Conservation (phyloP, 2,888 invertebrate genomes). For the Zele albiditarsus region DNA sequence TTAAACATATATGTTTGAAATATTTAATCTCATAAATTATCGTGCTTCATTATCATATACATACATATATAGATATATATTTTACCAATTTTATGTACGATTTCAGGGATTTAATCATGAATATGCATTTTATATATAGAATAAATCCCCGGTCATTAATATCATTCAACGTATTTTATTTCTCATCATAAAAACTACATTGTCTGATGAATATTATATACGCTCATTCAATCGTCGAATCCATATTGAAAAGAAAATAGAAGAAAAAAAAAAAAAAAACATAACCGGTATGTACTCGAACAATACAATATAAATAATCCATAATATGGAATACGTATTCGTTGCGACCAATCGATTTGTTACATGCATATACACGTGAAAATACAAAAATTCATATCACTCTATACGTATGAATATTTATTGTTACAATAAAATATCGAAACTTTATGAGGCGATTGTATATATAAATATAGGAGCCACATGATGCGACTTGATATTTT, state of each 20-base stretch:
- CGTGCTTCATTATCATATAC: not conserved
- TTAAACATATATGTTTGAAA: not conserved
- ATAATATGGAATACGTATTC: not conserved
- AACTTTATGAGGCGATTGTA: not conserved
- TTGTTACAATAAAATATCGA: conserved; percentile 3
- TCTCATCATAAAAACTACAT: not conserved
- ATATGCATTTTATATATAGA: not conserved
- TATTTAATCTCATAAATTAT: not conserved
- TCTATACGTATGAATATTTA: not conserved
- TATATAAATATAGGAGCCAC: not conserved
- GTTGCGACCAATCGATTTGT: not conserved
- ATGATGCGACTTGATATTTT: not conserved
- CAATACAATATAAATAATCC: not conserved
- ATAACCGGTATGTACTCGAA: not conserved
- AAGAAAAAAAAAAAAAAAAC: not conserved
- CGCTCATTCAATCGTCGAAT: not conserved
- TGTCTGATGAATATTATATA: not conserved
- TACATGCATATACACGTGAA: not conserved
- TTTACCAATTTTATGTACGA: not conserved
- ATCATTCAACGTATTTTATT: not conserved
- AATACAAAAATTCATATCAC: not conserved
- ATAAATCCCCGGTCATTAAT: not conserved
- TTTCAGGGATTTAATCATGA: not conserved
- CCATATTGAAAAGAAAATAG: not conserved
- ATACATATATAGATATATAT: not conserved